Base-by-base conservation (phyloP, 2,888 invertebrate genomes). In the Amblyteles armatorius region DNA sequence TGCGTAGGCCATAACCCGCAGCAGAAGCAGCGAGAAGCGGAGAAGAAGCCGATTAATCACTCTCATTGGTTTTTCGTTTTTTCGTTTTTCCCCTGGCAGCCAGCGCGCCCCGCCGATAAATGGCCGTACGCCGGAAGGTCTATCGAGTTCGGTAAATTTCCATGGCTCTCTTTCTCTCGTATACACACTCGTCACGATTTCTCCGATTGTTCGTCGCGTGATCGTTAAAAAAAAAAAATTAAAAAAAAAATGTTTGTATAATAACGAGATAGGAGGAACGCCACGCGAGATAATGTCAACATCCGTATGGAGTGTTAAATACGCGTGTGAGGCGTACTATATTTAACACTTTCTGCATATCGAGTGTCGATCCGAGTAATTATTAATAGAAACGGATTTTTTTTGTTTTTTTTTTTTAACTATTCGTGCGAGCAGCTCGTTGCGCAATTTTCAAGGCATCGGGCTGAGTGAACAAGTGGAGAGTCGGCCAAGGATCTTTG, bases 111-210 rank as follows among this genome's bases (percentile, higher is more conserved):
- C 44, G 0, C 11, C 78, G 78, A 78, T 78, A 78, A 78, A 78
- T 57, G 26, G 40, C 63, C 22, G 26, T 77, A 63, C 71, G 60
- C 69, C 69, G 63, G 69, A 71, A 71, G 60, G 69, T 79, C 79
- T 71, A 79, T 79, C 79, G 71, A 71, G 48, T 71, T 60, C 36
- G 71, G 79, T 57, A 71, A 63, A 71, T 79, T 79, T 79, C 79
- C 79, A 79, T 50, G 22, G 63, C 26, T 57, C 57, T 57, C 78
- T 19, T 78, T 78, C 40, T 57, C 57, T 7, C 36, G 36, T 36
- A 55, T 52, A 52, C 19, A 55, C 40, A 13, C 26, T 26, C 52
- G 55, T 71, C 71, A 71, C 71, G 55, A 71, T 71, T 52, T 29
- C 71, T 71, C 71, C 57, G 78, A 40, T 79, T 68, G 3, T 29